Evolutionary conservation across 2,888 invertebrate species (phyloP), one percentile per base, ranked within the genome.

Genomic region (Macrosoma leucophasiata): DNA sequence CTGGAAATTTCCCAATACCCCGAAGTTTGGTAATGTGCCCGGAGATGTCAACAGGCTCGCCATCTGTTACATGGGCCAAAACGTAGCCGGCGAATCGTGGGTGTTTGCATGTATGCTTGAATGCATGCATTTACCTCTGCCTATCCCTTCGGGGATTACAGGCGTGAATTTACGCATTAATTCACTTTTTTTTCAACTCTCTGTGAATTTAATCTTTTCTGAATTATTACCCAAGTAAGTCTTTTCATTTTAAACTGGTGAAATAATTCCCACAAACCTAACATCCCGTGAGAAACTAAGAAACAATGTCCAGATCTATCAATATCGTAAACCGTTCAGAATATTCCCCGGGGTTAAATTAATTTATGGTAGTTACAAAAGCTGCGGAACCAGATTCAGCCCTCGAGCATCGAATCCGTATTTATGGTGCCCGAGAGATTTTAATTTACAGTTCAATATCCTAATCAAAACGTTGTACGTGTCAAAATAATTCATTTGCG

Each of bases 331-430:
- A 40, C 38, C 33, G 34, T 49, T 42, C 30, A 45, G 58, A 62
- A 62, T 64, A 69, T 66, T 60, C 74, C 69, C 68, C 33, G 42
- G 61, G 70, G 75, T 64, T 59, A 65, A 70, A 78, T 76, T 70
- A 72, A 75, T 77, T 72, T 75, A 64, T 62, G 48, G 67, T 58
- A 67, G 66, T 63, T 46, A 54, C 55, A 55, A 62, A 58, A 70
- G 62, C n/a, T n/a, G 56, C 62, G 48, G 61, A 62, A 63, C 66
- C 58, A 50, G 59, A 61, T 60, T 58, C 59, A 53, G 62, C 76
- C 75, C 67, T 41, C 38, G 59, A 71, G 71, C 62, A 39, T 41
- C 48, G 33, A 39, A 48, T 50, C 50, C 39, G 50, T 68, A 67
- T 76, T 74, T 72, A 70, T 68, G 51, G 55, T 52, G 50, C 68